Conservation (phyloP, 2,888 invertebrate genomes). For the Steromphala cineraria region DNA sequence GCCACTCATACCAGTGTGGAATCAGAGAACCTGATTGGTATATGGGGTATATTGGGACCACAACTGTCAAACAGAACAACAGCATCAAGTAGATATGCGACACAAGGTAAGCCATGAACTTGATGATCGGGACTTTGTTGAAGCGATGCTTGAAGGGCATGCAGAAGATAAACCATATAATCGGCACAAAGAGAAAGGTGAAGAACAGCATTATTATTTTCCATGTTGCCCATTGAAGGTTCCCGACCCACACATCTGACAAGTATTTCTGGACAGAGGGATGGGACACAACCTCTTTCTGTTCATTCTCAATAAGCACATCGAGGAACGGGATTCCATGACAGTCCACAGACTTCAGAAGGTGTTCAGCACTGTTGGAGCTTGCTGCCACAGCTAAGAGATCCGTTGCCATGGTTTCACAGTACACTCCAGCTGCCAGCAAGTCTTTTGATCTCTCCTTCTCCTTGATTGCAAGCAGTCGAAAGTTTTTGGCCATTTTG, state of each 20-base stretch:
- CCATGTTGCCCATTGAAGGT: slow-evolving; percentile 95
- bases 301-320: slow-evolving; percentile 98
- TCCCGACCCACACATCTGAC: slow-evolving; percentile 97
- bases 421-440: slow-evolving; percentile 94
- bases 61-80: slow-evolving; percentile 87
- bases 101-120: slow-evolving; percentile 99
- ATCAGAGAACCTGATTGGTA: slow-evolving; percentile 78
- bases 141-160: slow-evolving; percentile 95
- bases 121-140: slow-evolving; percentile 98
- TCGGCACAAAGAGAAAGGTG: slow-evolving; percentile 90
- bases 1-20: slow-evolving; percentile 97
- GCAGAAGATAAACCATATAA: slow-evolving; percentile 96
- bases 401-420: slow-evolving; percentile 98
- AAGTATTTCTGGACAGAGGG: slow-evolving; percentile 96
- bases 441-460: slow-evolving; percentile 98
- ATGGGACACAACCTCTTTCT: slow-evolving; percentile 94
- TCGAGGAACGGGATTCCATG: slow-evolving; percentile 96
- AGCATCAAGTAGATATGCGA: slow-evolving; percentile 98
- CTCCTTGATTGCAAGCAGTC: slow-evolving; percentile 92
- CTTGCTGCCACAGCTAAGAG: slow-evolving; percentile 94
- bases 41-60: slow-evolving; percentile 73
- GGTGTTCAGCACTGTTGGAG: slow-evolving; percentile 93
- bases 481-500: slow-evolving; percentile 87
- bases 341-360: slow-evolving; percentile 95
- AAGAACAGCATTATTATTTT: slow-evolving; percentile 91